These are phyloP conservation scores for Suillia variegata DNA, from an alignment of 2,888 invertebrate species.

Conservation along the genomic window DNA sequence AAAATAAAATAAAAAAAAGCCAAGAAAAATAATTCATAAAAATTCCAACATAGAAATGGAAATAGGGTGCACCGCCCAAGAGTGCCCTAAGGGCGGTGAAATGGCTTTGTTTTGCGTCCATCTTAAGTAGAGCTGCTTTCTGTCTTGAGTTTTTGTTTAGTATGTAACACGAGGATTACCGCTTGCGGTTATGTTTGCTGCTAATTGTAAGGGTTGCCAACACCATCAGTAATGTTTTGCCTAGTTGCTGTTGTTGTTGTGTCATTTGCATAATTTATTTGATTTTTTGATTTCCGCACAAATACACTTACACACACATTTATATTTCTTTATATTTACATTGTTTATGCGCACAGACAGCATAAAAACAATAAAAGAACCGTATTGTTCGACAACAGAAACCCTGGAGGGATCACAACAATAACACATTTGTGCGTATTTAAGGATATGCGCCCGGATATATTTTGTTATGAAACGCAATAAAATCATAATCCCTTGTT, in stretches of 20 bases:
- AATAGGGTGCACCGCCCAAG: background rate
- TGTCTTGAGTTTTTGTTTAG: constrained; percentile 16
- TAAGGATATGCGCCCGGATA: constrained; percentile 39
- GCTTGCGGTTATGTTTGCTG: constrained; percentile 7
- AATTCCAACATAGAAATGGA: background rate
- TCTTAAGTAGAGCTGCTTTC: constrained; percentile 21
- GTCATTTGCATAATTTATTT: constrained; percentile 51
- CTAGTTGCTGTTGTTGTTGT: background rate
- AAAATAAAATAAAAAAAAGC: background rate
- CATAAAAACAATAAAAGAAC: constrained; percentile 37
- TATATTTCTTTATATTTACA: too few species aligned
- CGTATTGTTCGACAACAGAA: constrained; percentile 22
- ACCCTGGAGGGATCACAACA: constrained; percentile 8
- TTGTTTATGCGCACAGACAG: background rate
- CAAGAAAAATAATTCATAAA: background rate
- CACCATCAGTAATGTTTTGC: constrained; percentile 9
- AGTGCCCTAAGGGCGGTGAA: background rate
- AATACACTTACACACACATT: too few species aligned
- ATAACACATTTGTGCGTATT: background rate
- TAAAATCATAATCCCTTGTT: constrained; percentile 44
- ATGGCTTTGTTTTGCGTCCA: constrained; percentile 8
- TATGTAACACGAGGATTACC: constrained; percentile 15
- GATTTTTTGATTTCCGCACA: constrained; percentile 45
- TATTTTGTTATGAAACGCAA: constrained; percentile 5
- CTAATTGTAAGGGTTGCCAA: constrained; percentile 18